Conservation (phyloP, 2,888 invertebrate genomes). For the Plagiodera versicolora region DNA sequence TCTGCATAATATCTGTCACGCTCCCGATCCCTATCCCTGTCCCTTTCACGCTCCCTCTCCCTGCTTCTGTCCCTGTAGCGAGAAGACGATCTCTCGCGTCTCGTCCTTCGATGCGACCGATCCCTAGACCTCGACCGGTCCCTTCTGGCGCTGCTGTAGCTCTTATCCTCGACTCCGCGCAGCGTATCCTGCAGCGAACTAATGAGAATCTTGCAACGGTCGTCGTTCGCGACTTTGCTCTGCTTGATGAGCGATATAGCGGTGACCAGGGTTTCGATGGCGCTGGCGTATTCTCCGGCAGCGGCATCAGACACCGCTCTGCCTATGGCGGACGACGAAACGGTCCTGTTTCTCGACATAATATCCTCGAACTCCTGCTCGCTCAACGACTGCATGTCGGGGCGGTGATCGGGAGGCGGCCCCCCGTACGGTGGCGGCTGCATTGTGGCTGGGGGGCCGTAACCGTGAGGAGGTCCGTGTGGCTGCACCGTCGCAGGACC, state of each 20-base stretch:
- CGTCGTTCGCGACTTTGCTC: constrained; percentile 88
- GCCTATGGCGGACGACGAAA: constrained; percentile 93
- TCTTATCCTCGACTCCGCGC: constrained; percentile 96
- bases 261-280: constrained; percentile 97
- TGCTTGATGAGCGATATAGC: constrained; percentile 98
- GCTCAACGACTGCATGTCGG: constrained; percentile 68
- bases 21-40: constrained; percentile 58
- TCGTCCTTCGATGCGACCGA: constrained; percentile 49
- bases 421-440: constrained; percentile 62
- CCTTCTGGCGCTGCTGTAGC: constrained; percentile 77
- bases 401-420: too few relatives aligned
- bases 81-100: constrained; percentile 53
- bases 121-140: constrained; percentile 59
- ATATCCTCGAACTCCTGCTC: constrained; percentile 99
- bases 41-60: constrained; percentile 62
- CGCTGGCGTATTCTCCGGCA: constrained; percentile 96
- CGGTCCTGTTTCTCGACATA: constrained; percentile 95
- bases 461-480: too few relatives aligned
- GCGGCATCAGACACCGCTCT: constrained; percentile 97
- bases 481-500: constrained; percentile 58
- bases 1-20: constrained; percentile 57
- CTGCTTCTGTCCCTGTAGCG: constrained; percentile 61
- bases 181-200: constrained; percentile 91
- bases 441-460: constrained; percentile 57
- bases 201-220: constrained; percentile 96